phyloP scores from a whole-genome alignment of 2,888 invertebrate species.

The Entomobrya proxima region DNA sequence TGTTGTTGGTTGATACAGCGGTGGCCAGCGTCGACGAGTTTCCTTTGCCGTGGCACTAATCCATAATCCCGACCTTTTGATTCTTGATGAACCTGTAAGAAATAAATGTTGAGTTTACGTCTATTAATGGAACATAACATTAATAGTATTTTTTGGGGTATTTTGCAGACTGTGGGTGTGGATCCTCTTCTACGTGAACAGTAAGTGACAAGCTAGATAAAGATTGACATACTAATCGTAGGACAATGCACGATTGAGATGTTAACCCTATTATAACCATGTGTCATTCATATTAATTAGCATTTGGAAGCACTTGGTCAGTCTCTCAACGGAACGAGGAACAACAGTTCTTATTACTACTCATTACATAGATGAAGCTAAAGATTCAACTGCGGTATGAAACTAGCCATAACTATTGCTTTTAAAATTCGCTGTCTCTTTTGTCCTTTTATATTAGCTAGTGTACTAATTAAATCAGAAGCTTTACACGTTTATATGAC shows the following conservation, averaged over 20 bases:
- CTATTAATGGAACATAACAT: no score
- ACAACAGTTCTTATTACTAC: constrained; percentile 34
- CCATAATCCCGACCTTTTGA: constrained; percentile 80
- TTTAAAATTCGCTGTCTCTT: no score
- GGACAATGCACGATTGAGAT: neutral
- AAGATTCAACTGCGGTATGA: neutral
- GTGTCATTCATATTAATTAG: neutral
- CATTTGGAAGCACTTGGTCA: constrained; percentile 34
- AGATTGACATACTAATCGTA: no score
- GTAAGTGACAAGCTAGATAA: no score
- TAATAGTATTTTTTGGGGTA: no score
- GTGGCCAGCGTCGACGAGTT: constrained; percentile 18
- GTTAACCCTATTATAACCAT: neutral
- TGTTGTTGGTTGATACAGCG: constrained; percentile 2
- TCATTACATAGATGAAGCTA: constrained; percentile 40
- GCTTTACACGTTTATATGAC: no score
- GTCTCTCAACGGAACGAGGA: constrained; percentile 10
- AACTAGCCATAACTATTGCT: no score
- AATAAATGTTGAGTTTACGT: neutral
- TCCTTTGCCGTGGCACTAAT: constrained; percentile 27
- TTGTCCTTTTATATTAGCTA: no score
- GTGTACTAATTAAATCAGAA: no score
- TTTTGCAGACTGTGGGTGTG: constrained; percentile 89
- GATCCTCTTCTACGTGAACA: constrained; percentile 85
- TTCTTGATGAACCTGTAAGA: constrained; percentile 80